Evolutionary conservation across 2,797 vertebrate genomes (phyloP), one percentile per base, ranked within the genome.

Genomic region (Tachyglossus aculeatus): DNA sequence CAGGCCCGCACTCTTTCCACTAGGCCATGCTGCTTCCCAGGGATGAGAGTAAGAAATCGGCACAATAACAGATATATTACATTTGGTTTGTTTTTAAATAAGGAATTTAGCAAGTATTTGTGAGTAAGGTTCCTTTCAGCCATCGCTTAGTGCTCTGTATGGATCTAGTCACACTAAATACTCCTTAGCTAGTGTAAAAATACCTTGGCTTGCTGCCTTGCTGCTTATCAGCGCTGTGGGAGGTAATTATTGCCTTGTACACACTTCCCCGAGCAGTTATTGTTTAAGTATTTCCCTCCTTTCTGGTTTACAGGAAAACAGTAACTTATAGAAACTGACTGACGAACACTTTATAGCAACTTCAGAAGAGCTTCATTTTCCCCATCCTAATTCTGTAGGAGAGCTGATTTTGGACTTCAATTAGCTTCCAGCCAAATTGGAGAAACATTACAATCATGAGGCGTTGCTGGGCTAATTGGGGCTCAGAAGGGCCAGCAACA

Each of bases 221-320:
- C 43, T 71, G 21, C 18, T 67, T 86, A 85, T 72, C 75, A 84
- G 60, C 62, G 34, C 55, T 70, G 37, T 68, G 69, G 73, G 85
- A 91, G 83, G 68, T 51, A 59, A 80, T 69, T 57, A 64, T 48
- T 83, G 76, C 68, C 76, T 83, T 86, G 80, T 77, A 70, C 51
- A 40, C 67, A 48, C 65, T 71, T 69, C 78, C 54, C 57, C 62
- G 71, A 77, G 70, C 29, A 13, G 44, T 82, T 51, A 67, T 71
- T 78, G 65, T 77, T 80, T 27, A 83, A 88, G 74, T 78, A 60
- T 86, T 86, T 90, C 88, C 82, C 80, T 62, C 88, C 71, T 83
- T 88, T 85, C 68, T 84, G 70, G 58, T 77, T 74, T 43, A 5
- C 76, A 75, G 72, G 83, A 83, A 92, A 89, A 81, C 62, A 87